Evolutionary conservation across 2,888 invertebrate genomes (phyloP), one percentile per base, ranked within the genome.

Genomic region (Meteorus colon): DNA sequence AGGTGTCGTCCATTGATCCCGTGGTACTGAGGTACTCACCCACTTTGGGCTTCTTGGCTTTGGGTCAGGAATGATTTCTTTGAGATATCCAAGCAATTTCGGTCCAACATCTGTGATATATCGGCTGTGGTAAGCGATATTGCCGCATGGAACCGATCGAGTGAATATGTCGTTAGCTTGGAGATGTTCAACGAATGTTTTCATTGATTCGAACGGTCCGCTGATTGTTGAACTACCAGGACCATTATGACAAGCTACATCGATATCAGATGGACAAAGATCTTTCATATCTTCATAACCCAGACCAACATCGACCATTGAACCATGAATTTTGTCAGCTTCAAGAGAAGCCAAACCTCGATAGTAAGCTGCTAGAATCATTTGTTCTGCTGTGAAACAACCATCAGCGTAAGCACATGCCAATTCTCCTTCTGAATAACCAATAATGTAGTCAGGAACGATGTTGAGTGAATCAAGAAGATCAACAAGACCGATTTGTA

Each of bases 351-450:
- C 86, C 4, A 84, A 34, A 65, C 88, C 89, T 69, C 88, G 82
- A 0, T 82, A 85, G 65, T 87, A 88, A 0, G 88, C 85, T 1
- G 85, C 71, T 0, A 88, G 79, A 1, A 89, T 74, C 86, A 86
- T 87, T 76, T 89, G 86, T 45, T 88, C 88, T 1, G 86, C 84
- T 0, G 96, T 80, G 62, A 83, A 92, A 81, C 96, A 95, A 0
- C 96, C 97, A 88, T 98, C 98, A 2, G 97, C 8, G 12, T 41
- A 41, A 0, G 96, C 97, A 89, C 98, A 98, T 0, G 96, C 97
- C 6, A 98, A 91, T 89, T 98, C 98, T 31, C 98, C 98, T 0
- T 97, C 96, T 12, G 98, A 98, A 90, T 98, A 97, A 1, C 98
- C 97, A 77, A 95, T 92, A 76, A 95, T 92, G 16, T 94, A 93